phyloP scores from a whole-genome alignment of 2,888 invertebrate genomes.

The Cryptus armator region DNA sequence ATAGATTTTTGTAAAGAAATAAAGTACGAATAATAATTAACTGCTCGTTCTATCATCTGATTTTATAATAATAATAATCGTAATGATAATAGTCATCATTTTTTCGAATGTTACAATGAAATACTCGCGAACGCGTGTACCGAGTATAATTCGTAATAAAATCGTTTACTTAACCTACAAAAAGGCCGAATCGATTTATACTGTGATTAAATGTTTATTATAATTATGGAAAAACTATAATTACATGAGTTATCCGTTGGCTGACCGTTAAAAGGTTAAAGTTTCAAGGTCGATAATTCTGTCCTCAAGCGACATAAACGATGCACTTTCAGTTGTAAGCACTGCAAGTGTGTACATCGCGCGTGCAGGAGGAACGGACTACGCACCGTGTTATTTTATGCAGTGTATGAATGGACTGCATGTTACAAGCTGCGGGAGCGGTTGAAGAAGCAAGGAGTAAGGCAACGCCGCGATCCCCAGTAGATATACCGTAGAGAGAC shows the following conservation, averaged over 20 bases:
- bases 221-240: background rate
- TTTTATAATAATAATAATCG: too few relatives aligned
- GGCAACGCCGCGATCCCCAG: slow-evolving; percentile 31
- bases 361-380: slow-evolving; percentile 15
- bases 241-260: background rate
- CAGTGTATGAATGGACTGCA: slow-evolving; percentile 62
- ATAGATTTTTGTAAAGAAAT: too few relatives aligned
- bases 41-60: too few relatives aligned
- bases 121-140: too few relatives aligned
- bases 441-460: slow-evolving; percentile 16
- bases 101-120: too few relatives aligned
- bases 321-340: background rate
- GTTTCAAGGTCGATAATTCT: slow-evolving; percentile 20
- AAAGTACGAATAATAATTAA: too few relatives aligned
- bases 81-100: too few relatives aligned
- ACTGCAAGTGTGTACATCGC: background rate
- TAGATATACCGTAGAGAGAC: slow-evolving; percentile 44
- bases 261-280: background rate
- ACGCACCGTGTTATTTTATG: slow-evolving; percentile 52
- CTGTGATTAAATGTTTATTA: background rate
- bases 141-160: too few relatives aligned
- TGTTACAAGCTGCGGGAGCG: slow-evolving; percentile 37
- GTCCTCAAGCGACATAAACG: background rate
- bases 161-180: background rate
- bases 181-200: background rate